phyloP scores from a whole-genome alignment of 2,888 invertebrate species.

The Lithophane leautieri region DNA sequence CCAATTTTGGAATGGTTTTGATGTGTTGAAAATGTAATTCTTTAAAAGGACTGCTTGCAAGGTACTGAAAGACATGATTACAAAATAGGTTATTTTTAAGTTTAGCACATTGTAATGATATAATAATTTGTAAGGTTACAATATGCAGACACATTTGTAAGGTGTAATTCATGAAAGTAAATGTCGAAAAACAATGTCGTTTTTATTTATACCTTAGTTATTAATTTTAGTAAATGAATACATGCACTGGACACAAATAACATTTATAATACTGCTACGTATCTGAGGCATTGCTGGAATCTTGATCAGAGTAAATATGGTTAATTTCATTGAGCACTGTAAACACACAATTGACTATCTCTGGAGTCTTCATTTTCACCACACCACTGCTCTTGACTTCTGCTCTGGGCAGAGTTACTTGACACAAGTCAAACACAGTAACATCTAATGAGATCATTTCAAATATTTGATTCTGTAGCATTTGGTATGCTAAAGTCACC shows the following conservation, averaged over 20 bases:
- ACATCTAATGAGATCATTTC: constrained; percentile 79
- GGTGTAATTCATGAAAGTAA: constrained; percentile 90
- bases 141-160: constrained; percentile 90
- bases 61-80: constrained; percentile 86
- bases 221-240: constrained; percentile 2
- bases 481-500: constrained; percentile 78
- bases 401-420: constrained; percentile 81
- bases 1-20: constrained; percentile 63
- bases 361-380: constrained; percentile 85
- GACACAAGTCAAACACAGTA: constrained; percentile 79
- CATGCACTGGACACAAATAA: constrained; percentile 2
- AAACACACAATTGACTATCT: constrained; percentile 83
- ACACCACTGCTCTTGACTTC: constrained; percentile 81
- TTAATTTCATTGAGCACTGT: constrained; percentile 82
- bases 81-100: constrained; percentile 88
- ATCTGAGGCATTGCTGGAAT: constrained; percentile 55
- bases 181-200: constrained; percentile 83
- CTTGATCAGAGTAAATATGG: constrained; percentile 52
- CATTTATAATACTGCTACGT: constrained; percentile 33
- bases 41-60: constrained; percentile 85
- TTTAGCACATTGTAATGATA: constrained; percentile 89
- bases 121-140: constrained; percentile 88
- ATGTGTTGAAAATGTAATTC: constrained; percentile 71
- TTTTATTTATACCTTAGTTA: constrained; percentile 52
- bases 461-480: constrained; percentile 83